Evolutionary conservation across 2,113 vertebrate species (phyloP).

Genomic region (Clupea harengus): DNA sequence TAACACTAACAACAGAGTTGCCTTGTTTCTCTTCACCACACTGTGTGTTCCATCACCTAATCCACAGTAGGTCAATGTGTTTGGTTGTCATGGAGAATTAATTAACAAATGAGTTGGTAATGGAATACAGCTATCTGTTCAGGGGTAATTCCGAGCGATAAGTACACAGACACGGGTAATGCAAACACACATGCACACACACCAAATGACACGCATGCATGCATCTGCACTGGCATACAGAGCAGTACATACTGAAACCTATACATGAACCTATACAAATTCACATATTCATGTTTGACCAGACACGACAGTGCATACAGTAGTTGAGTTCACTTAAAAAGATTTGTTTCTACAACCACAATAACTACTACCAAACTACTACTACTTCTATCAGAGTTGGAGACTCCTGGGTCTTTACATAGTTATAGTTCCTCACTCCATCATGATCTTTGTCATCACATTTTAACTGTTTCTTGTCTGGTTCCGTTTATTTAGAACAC

Average conservation of each 20-base stretch:
- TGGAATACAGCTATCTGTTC: neutral
- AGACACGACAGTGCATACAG: no score
- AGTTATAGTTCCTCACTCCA: neutral
- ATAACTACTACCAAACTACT: neutral
- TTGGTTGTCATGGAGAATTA: constrained; percentile 1
- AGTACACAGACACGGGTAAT: neutral
- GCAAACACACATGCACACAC: neutral
- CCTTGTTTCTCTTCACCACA: neutral
- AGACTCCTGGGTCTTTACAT: no score
- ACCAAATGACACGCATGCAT: neutral
- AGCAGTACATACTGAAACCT: neutral
- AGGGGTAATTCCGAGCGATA: neutral
- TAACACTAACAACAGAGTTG: neutral
- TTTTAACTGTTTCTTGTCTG: neutral
- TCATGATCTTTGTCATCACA: neutral
- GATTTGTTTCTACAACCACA: no score
- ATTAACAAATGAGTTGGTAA: neutral
- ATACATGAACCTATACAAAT: neutral
- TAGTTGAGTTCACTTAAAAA: no score
- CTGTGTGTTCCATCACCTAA: neutral
- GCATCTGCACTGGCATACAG: neutral
- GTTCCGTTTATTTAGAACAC: neutral
- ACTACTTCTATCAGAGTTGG: neutral
- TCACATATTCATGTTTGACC: neutral
- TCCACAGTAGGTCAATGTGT: neutral